Conservation (phyloP, 2,113 vertebrate genomes). For the Ptychochromis oligacanthus region DNA sequence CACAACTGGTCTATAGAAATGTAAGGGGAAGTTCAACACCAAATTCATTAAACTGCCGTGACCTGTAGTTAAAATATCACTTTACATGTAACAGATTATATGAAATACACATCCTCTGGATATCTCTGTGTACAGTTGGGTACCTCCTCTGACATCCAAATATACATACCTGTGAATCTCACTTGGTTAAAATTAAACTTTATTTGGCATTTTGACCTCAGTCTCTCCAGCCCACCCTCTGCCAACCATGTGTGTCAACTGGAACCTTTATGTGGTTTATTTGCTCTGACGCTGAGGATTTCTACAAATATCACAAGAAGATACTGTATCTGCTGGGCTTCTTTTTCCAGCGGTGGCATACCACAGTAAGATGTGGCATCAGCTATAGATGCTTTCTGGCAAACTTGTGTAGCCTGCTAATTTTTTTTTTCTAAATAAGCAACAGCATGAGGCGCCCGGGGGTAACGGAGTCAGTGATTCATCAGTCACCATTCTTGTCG, state of each 20-base stretch:
- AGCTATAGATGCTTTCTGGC: slow-evolving; percentile 6
- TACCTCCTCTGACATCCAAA: not conserved
- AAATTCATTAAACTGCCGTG: not conserved
- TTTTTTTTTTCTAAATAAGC: slow-evolving; percentile 34
- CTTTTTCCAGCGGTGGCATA: not conserved
- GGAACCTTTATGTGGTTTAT: slow-evolving; percentile 19
- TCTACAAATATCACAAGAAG: slow-evolving; percentile 46
- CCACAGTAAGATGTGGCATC: slow-evolving; percentile 11
- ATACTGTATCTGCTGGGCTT: slow-evolving; percentile 8
- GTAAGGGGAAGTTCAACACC: not conserved
- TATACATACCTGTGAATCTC: not conserved
- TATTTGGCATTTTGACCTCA: slow-evolving; percentile 14
- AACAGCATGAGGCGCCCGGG: slow-evolving; percentile 25
- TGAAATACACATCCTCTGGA: not conserved
- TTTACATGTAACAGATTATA: not conserved
- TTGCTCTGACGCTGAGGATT: slow-evolving; percentile 9
- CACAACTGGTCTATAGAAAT: not conserved
- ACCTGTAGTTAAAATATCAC: not conserved
- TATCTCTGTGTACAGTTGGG: not conserved
- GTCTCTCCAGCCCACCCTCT: not conserved
- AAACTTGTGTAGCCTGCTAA: slow-evolving; percentile 36
- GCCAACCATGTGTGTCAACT: not conserved
- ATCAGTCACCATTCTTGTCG: slow-evolving; percentile 63
- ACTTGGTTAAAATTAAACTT: slow-evolving; percentile 4
- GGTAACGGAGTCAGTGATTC: slow-evolving; percentile 54